phyloP scores from a whole-genome alignment of 1,140 invertebrate genomes.

The Daktulosphaira vitifoliae region DNA sequence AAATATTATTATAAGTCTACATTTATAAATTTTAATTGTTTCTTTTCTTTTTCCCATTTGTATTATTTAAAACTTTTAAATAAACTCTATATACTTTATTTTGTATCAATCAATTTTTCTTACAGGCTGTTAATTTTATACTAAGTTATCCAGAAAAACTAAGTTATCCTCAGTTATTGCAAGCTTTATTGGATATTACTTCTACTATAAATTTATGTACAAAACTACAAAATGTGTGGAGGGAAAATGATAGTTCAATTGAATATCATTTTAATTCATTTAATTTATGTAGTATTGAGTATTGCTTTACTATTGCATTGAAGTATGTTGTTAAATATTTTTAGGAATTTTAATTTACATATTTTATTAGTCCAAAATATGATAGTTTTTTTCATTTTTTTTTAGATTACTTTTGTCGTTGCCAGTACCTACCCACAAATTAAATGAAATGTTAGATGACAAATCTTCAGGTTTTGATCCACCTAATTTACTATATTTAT shows the following conservation, averaged over 20 bases:
- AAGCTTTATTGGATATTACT: slow-evolving; percentile 72
- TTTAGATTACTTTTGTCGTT: slow-evolving; percentile 61
- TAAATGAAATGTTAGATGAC: slow-evolving; percentile 5
- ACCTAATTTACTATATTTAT: slow-evolving; percentile 56
- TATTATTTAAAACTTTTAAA: no score
- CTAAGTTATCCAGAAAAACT: slow-evolving; percentile 81
- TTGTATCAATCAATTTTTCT: no score
- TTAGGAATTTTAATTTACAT: slow-evolving; percentile 8
- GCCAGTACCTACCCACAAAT: slow-evolving; percentile 48
- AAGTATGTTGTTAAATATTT: slow-evolving; percentile 53
- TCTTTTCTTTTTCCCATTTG: no score
- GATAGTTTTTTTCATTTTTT: neutral
- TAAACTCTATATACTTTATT: no score
- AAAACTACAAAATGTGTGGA: neutral
- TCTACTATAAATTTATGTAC: slow-evolving; percentile 37
- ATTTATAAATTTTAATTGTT: no score
- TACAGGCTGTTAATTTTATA: slow-evolving; percentile 80
- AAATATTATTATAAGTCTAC: no score
- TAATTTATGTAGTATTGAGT: slow-evolving; percentile 74
- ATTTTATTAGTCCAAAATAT: neutral
- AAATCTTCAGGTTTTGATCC: slow-evolving; percentile 35
- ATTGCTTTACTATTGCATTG: slow-evolving; percentile 83
- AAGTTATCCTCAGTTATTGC: slow-evolving; percentile 76
- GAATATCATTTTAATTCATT: slow-evolving; percentile 38
- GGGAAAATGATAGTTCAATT: neutral